A percentile compares a stretch with the other conserved stretches of the same genome.
phyloP scores from a whole-genome alignment of 2,888 invertebrate species.

The Archaeoteleia sp. region DNA sequence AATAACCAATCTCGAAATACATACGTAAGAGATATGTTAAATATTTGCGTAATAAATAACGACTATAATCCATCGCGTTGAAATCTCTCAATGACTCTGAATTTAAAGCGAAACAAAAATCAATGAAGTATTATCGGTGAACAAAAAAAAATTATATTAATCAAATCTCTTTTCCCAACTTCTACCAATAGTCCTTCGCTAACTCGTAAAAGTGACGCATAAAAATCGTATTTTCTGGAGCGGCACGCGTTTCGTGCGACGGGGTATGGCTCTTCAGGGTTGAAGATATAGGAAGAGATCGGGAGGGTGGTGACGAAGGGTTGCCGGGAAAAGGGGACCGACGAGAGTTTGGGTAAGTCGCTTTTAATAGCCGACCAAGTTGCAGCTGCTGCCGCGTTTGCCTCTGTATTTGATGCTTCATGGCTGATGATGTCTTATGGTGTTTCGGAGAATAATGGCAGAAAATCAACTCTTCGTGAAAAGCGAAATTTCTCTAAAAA shows the following conservation, averaged over 20 bases:
- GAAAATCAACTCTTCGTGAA: conserved; percentile 37
- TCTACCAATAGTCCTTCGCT: too few relatives aligned
- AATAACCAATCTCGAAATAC: too few relatives aligned
- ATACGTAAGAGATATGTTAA: too few relatives aligned
- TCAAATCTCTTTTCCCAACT: too few relatives aligned
- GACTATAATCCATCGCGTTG: too few relatives aligned
- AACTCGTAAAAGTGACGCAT: too few relatives aligned
- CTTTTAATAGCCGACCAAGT: conserved; percentile 71
- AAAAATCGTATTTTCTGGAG: too few relatives aligned
- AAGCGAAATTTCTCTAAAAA: conserved; percentile 16
- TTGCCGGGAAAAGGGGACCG: conserved; percentile 33
- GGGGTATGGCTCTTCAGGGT: conserved; percentile 27
- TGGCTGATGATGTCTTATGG: conserved; percentile 30
- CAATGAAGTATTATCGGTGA: too few relatives aligned
- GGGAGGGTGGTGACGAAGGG: conserved; percentile 38
- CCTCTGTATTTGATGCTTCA: conserved; percentile 46
- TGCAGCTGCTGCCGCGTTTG: conserved; percentile 69
- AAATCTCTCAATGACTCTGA: too few relatives aligned
- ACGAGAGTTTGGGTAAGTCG: conserved; percentile 67
- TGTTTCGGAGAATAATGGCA: conserved; percentile 39
- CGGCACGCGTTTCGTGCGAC: conserved; percentile 14
- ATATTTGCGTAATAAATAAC: too few relatives aligned
- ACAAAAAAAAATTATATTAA: too few relatives aligned
- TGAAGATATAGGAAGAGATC: conserved; percentile 51
- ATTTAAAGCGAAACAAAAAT: too few relatives aligned